Evolutionary conservation across 2,888 invertebrate genomes (phyloP), one percentile per base, ranked within the genome.

Genomic region (Tromatobia lineatoria): DNA sequence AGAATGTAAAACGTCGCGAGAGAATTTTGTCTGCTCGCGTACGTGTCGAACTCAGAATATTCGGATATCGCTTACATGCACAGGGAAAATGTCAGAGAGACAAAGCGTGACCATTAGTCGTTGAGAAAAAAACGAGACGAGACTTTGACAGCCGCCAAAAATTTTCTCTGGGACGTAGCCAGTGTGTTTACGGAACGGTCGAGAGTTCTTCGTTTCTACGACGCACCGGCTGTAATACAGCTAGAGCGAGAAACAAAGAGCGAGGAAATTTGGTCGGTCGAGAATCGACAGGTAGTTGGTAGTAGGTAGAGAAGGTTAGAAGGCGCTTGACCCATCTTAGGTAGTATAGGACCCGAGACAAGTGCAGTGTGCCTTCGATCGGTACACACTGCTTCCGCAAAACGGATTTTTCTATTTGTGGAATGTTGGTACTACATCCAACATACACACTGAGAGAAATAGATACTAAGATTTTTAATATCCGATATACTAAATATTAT

Each of bases 231-330:
- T 25, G 25, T 18, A n/a, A 25, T 0, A 11, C 11, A 66, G 71
- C 64, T 20, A 34, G 71, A 34, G 38, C 3, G n/a, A 50, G 61
- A 64, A 47, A 47, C 59, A 61, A 59, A 25, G 74, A 61, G 34
- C 45, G 78, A 7, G 18, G 34, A 45, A 6, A 11, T 18, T 38
- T 61, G 15, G 64, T 42, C 34, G 61, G 79, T 57, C 66, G 69
- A 45, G 74, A 82, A 80, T 83, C 70, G 75, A 76, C 80, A 71
- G 80, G 70, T 83, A 57, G 83, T 71, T 18, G 18, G 25, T 25
- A 15, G 57, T 25, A 13, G 57, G 57, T 25, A 57, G 57, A 23
- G 25, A 25, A 23, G 57, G 25, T 23, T 11, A 54, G 20, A 11
- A 50, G 45, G 45, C 67, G 23, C 47, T 20, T 52, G 47, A 69